These are phyloP conservation scores for Bursaphelenchus okinawaensis DNA, from an alignment of 2,888 invertebrate genomes.

Conservation along the genomic window DNA sequence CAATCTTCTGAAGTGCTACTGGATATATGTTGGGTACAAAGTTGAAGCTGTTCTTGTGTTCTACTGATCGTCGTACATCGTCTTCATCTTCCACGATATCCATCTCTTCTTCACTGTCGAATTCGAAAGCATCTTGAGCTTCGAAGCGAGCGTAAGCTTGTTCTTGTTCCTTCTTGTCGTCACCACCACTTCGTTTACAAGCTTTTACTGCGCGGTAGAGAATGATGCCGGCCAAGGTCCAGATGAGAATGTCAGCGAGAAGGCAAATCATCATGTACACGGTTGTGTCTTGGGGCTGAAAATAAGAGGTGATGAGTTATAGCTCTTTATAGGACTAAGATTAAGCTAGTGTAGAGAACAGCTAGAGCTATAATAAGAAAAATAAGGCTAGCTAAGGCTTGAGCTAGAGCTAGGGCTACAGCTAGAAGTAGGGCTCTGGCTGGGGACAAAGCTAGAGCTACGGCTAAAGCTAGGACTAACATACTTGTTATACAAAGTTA, in stretches of 20 bases:
- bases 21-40: not conserved
- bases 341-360: too few relatives aligned
- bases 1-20: not conserved
- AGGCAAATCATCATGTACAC: slow-evolving; percentile 14
- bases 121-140: not conserved
- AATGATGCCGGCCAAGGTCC: slow-evolving; percentile 7
- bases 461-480: too few relatives aligned
- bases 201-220: slow-evolving; percentile 1
- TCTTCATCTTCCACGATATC: not conserved
- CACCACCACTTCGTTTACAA: not conserved
- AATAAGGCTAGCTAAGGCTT: too few relatives aligned
- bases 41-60: not conserved
- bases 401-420: too few relatives aligned
- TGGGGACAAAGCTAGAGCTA: too few relatives aligned
- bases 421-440: too few relatives aligned
- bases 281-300: slow-evolving; percentile 10
- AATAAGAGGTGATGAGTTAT: too few relatives aligned
- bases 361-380: too few relatives aligned
- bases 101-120: not conserved
- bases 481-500: too few relatives aligned
- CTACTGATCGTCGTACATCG: not conserved
- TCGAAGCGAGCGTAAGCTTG: not conserved
- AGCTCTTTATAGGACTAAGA: too few relatives aligned
- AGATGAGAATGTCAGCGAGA: slow-evolving; percentile 6
- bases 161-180: not conserved